These are phyloP conservation scores for Macrosoma leucophasiata DNA, from an alignment of 2,888 invertebrate species.

Conservation along the genomic window DNA sequence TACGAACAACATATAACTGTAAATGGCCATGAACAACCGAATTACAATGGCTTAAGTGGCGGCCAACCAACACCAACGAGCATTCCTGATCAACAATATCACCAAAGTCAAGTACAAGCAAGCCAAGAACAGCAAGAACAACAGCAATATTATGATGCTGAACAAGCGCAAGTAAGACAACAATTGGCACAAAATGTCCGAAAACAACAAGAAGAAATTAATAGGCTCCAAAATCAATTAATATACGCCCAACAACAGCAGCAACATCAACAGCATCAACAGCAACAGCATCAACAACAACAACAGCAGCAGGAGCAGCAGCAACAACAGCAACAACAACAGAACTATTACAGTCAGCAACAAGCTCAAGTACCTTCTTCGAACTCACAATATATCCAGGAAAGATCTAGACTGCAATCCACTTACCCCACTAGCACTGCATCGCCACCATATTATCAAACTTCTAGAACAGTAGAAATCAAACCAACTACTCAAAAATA, in stretches of 20 bases:
- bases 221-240: constrained; percentile 61
- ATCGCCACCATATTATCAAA: constrained; percentile 55
- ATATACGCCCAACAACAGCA: constrained; percentile 56
- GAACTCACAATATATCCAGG: constrained; percentile 56
- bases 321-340: constrained; percentile 36
- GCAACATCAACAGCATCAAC: constrained; percentile 37
- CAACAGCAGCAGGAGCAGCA: constrained; percentile 38
- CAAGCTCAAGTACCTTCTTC: constrained; percentile 51
- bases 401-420: constrained; percentile 51
- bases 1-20: constrained; percentile 85
- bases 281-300: constrained; percentile 38
- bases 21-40: constrained; percentile 46
- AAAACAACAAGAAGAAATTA: constrained; percentile 72
- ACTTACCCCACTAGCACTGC: constrained; percentile 45
- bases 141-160: constrained; percentile 54
- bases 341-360: constrained; percentile 42
- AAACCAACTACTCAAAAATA: constrained; percentile 71
- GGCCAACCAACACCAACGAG: constrained; percentile 31
- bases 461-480: constrained; percentile 63
- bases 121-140: constrained; percentile 40
- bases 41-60: constrained; percentile 42
- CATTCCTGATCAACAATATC: constrained; percentile 24
- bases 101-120: constrained; percentile 28
- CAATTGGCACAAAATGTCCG: constrained; percentile 65
- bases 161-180: constrained; percentile 58